These are phyloP conservation scores for Puffinus mauretanicus DNA, from an alignment of 2,113 vertebrate genomes.

Conservation along the genomic window DNA sequence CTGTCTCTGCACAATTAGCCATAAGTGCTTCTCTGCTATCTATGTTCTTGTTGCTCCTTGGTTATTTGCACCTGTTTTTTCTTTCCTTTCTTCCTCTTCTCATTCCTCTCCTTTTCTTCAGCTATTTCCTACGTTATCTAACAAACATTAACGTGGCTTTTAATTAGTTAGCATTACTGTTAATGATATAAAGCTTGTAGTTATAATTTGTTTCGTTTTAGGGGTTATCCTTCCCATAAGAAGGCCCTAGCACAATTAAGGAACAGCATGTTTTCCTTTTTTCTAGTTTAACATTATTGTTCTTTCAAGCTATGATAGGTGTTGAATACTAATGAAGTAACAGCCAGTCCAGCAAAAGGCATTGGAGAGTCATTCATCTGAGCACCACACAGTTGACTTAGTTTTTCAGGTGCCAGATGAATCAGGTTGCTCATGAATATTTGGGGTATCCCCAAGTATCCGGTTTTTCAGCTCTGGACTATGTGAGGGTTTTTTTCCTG, in stretches of 20 bases:
- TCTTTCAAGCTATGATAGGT: neutral
- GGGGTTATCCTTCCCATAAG: neutral
- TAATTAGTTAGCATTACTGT: neutral
- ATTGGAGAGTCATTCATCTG: neutral
- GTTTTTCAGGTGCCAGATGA: neutral
- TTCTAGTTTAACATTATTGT: neutral
- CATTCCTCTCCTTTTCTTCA: neutral
- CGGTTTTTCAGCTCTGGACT: neutral
- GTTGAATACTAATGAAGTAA: neutral
- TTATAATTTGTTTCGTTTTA: neutral
- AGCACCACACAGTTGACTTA: neutral
- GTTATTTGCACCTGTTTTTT: neutral
- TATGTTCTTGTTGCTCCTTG: neutral
- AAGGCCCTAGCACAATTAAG: neutral
- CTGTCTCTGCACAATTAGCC: neutral
- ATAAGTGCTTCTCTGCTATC: neutral
- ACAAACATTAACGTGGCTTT: neutral
- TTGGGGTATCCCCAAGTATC: neutral
- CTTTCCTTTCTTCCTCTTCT: neutral
- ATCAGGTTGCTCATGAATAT: neutral
- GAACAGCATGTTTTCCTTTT: neutral
- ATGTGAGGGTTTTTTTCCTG: neutral
- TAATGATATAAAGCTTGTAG: neutral
- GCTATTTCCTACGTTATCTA: neutral
- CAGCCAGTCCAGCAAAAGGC: neutral